Conservation (phyloP, 2,113 vertebrate species). For the Gopherus evgoodei region DNA sequence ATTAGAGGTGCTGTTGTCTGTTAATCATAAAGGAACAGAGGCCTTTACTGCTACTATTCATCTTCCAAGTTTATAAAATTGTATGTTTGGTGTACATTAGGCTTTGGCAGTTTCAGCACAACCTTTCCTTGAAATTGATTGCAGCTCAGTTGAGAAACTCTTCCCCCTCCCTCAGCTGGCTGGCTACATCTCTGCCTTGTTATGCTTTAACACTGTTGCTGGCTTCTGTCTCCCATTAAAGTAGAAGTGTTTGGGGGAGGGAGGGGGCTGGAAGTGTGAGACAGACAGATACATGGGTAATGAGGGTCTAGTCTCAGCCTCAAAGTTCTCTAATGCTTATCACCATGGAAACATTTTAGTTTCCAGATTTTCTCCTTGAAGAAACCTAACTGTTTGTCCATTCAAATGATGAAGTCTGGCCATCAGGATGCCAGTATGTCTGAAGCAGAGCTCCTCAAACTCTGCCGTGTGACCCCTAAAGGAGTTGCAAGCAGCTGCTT, state of each 20-base stretch:
- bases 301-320: conserved; percentile 11
- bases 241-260: conserved; percentile 28
- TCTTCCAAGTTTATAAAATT: conserved; percentile 29
- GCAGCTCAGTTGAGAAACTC: background rate
- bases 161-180: conserved; percentile 14
- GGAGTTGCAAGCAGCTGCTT: conserved; percentile 61
- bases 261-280: conserved; percentile 14
- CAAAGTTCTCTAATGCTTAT: conserved; percentile 65
- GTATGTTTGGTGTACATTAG: conserved; percentile 17
- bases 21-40: background rate
- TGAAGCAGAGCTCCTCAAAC: conserved; percentile 51
- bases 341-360: conserved; percentile 66
- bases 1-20: conserved; percentile 30
- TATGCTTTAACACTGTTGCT: conserved; percentile 49
- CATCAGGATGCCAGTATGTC: conserved; percentile 51
- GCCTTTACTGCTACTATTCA: conserved; percentile 10
- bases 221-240: conserved; percentile 58
- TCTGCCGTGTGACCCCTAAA: conserved; percentile 32
- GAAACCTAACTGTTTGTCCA: conserved; percentile 62
- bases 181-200: conserved; percentile 40
- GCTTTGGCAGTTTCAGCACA: conserved; percentile 19
- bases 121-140: conserved; percentile 33
- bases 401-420: conserved; percentile 70
- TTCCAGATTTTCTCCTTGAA: conserved; percentile 62
- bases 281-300: conserved; percentile 33